These are phyloP conservation scores for Prietella phreatophila DNA, from an alignment of 2,113 vertebrate species.

Conservation along the genomic window DNA sequence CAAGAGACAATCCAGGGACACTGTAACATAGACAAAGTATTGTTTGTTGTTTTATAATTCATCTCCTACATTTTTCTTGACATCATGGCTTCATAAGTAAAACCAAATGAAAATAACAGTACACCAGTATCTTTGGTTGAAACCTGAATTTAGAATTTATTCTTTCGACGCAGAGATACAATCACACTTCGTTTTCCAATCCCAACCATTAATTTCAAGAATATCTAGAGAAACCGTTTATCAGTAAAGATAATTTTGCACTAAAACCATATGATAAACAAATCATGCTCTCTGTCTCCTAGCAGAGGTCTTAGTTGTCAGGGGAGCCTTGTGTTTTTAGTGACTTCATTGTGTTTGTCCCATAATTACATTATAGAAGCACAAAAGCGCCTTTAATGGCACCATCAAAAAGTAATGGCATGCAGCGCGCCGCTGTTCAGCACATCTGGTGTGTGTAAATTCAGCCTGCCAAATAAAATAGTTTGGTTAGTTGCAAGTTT, in stretches of 20 bases:
- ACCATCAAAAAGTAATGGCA: conserved; percentile 60
- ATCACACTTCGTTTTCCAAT: not conserved
- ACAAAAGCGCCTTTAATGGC: conserved; percentile 61
- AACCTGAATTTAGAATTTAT: not conserved
- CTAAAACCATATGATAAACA: conserved; percentile 30
- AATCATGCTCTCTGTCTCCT: conserved; percentile 15
- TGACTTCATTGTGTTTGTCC: conserved; percentile 59
- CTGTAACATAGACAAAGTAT: not conserved
- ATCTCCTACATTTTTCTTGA: not conserved
- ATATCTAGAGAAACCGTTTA: not conserved
- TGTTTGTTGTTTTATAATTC: not conserved
- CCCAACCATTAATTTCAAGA: not conserved
- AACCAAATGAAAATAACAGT: not conserved
- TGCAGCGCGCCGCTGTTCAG: conserved; percentile 51
- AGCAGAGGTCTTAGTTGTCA: conserved; percentile 26
- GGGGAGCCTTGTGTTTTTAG: conserved; percentile 54
- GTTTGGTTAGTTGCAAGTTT: conserved; percentile 55
- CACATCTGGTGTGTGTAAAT: conserved; percentile 67
- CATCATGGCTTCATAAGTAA: not conserved
- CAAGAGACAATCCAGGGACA: not conserved
- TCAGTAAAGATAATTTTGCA: not conserved
- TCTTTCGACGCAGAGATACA: too few relatives aligned
- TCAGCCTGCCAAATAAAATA: conserved; percentile 63
- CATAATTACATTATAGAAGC: conserved; percentile 64
- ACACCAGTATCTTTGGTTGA: not conserved